Conservation (phyloP, 2,113 vertebrate genomes). For the Bombycilla garrulus region DNA sequence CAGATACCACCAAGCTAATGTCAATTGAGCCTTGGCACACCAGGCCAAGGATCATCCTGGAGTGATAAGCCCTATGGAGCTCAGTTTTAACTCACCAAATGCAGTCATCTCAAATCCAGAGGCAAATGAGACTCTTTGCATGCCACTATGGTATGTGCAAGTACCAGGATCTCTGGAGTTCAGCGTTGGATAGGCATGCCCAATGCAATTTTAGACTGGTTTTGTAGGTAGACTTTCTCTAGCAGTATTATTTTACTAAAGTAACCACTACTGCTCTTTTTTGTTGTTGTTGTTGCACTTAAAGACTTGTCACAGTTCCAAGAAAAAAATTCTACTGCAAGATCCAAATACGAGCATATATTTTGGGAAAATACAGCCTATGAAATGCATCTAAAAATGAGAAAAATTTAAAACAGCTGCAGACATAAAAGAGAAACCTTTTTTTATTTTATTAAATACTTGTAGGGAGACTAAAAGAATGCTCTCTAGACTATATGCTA, state of each 20-base stretch:
- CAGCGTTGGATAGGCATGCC: fast-evolving
- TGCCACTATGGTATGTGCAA: neutral
- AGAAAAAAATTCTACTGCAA: neutral
- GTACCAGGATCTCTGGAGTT: neutral
- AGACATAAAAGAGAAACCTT: neutral
- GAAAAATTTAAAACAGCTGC: neutral
- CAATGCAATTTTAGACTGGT: neutral
- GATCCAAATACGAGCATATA: neutral
- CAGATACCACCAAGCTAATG: neutral
- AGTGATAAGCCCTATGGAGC: neutral
- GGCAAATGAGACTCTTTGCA: neutral
- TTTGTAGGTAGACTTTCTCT: neutral
- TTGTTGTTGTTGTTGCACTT: neutral
- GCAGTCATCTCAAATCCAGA: neutral
- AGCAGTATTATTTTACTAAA: neutral
- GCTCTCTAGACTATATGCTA: fast-evolving
- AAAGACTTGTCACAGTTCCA: neutral
- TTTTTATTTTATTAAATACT: neutral
- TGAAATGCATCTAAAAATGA: neutral
- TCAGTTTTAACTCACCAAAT: neutral
- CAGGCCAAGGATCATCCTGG: neutral
- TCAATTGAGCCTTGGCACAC: neutral
- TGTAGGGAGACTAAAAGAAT: neutral
- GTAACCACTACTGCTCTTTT: neutral
- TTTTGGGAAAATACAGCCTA: neutral